Base-by-base conservation (phyloP, 2,113 vertebrate genomes). In the Axis porcinus region DNA sequence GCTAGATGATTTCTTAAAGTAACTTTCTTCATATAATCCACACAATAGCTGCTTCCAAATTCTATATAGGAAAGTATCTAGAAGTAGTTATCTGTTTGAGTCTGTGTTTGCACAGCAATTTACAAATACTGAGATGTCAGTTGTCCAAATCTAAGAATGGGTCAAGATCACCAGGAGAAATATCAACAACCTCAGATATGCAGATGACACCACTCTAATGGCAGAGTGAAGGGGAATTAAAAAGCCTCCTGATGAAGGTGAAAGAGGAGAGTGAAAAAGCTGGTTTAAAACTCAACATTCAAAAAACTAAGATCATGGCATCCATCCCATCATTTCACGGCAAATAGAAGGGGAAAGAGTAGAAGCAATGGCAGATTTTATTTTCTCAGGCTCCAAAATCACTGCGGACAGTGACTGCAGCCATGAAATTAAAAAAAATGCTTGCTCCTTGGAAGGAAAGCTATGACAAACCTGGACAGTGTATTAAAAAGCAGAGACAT, bases 31-130 rank as follows among this genome's bases (percentile, higher is more conserved):
- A 84, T 62, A 64, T 55, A 81, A 50, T 70, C 40, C 27, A 95
- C 50, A 84, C 30, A 93, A 92, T 13, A 89, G 64, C 76, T 95
- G 57, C 86, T 91, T 91, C 43, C 30, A 89, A 94, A 86, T 88
- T 94, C 21, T 62, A 78, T 58, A 45, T 27, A 81, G 58, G 25
- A 81, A 94, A 52, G 19, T 70, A 10, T 86, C 82, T 83, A 67
- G n/a, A 96, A 93, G 79, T 93, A 97, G n/a, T 64, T 96, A 67
- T 81, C 57, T 93, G 81, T 81, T 82, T 94, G 55, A 86, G 60
- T 67, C 54, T 82, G 25, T 84, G n/a, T 92, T 97, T 91, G 36
- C 86, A 91, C 36, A 87, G 82, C 86, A 81, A 87, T 81, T 54
- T 74, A 78, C 33, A 95, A 81, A 88, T 79, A 62, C 52, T 95